These are phyloP conservation scores for Theretra japonica DNA, from an alignment of 2,888 invertebrate species.

Conservation along the genomic window DNA sequence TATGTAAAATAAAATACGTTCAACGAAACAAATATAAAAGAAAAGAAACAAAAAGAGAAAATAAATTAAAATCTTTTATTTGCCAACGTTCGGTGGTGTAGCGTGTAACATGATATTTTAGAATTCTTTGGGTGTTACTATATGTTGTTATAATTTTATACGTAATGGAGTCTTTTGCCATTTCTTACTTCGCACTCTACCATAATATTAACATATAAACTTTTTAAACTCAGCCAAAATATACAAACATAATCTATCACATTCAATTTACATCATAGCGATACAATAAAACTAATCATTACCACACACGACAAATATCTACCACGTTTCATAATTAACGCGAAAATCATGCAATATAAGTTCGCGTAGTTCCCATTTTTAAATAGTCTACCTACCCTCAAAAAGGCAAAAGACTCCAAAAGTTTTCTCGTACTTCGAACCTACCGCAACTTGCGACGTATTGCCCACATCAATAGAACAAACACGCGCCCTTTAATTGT, in stretches of 20 bases:
- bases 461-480: constrained; percentile 19
- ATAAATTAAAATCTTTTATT: constrained; percentile 27
- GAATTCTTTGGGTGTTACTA: constrained; percentile 25
- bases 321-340: background rate
- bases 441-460: constrained; percentile 6
- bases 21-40: background rate
- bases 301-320: background rate
- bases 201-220: background rate
- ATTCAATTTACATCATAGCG: background rate
- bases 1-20: background rate
- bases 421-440: background rate
- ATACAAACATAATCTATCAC: constrained; percentile 5
- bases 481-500: constrained; percentile 47
- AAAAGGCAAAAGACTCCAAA: constrained; percentile 10
- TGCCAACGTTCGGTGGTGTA: constrained; percentile 26
- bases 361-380: background rate
- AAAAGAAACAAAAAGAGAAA: constrained; percentile 18
- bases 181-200: background rate
- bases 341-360: background rate
- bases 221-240: constrained; percentile 4
- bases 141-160: constrained; percentile 14
- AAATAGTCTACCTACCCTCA: background rate
- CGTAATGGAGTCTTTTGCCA: background rate
- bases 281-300: background rate
- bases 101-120: constrained; percentile 24